These are phyloP conservation scores for Mormyrus iriodes DNA, from an alignment of 2,113 vertebrate genomes.

Conservation along the genomic window DNA sequence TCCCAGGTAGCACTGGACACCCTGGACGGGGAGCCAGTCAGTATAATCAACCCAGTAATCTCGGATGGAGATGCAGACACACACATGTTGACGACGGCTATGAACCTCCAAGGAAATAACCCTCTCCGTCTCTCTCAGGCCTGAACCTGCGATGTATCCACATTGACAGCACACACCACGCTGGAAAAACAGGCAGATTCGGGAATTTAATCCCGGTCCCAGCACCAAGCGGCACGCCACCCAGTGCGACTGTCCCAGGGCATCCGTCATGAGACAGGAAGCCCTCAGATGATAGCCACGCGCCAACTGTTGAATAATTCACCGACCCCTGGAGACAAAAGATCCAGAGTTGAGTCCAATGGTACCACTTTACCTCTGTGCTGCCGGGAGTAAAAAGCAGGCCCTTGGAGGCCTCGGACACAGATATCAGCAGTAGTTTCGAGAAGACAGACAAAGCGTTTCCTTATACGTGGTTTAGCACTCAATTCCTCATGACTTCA, in stretches of 20 bases:
- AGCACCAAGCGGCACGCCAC: neutral
- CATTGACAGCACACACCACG: too few species aligned
- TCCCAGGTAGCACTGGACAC: neutral
- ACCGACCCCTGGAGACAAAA: neutral
- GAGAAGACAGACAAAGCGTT: neutral
- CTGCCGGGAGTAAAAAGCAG: neutral
- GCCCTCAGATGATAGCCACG: neutral
- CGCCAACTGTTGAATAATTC: slow-evolving; percentile 1
- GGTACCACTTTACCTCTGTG: neutral
- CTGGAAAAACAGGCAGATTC: neutral
- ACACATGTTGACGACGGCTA: neutral
- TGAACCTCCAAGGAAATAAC: neutral
- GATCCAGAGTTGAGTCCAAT: neutral
- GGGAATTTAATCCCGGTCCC: neutral
- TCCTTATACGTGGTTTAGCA: neutral
- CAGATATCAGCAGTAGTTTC: too few species aligned
- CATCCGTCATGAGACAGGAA: neutral
- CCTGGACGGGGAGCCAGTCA: neutral
- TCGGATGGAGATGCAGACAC: neutral
- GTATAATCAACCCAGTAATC: neutral
- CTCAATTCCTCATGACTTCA: neutral
- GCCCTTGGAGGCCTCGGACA: neutral
- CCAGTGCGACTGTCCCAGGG: neutral
- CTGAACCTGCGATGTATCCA: neutral
- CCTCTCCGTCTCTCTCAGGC: neutral